These are phyloP conservation scores for Pampus argenteus DNA, from an alignment of 2,797 vertebrate genomes.

Conservation along the genomic window DNA sequence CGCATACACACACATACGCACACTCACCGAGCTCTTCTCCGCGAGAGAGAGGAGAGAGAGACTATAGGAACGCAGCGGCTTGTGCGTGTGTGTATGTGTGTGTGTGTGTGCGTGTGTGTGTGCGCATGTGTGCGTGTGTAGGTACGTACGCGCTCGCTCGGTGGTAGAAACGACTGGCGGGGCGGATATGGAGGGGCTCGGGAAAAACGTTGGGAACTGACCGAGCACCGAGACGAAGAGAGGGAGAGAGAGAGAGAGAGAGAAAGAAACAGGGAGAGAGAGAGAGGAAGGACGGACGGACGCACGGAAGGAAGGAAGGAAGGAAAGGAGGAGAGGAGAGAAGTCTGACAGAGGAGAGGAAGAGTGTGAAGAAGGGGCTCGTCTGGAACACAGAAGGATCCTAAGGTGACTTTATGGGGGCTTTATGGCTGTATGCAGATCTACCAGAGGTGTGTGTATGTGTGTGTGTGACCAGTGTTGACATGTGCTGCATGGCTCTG, in stretches of 20 bases:
- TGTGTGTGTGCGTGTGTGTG: conserved; percentile 49
- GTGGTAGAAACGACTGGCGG: conserved; percentile 80
- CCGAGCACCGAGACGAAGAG: conserved; percentile 76
- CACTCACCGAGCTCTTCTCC: conserved; percentile 59
- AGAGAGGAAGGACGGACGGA: conserved; percentile 50
- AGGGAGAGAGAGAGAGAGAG: conserved; percentile 32
- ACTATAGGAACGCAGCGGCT: conserved; percentile 81
- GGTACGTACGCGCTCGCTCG: conserved; percentile 53
- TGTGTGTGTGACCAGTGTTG: conserved; percentile 60
- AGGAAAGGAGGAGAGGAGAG: conserved; percentile 50
- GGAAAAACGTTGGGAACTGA: conserved; percentile 84
- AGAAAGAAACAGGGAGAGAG: conserved; percentile 52
- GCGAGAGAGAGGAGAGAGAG: conserved; percentile 71
- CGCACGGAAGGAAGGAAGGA: conserved; percentile 46
- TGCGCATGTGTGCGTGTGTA: conserved; percentile 38
- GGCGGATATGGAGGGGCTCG: conserved; percentile 83
- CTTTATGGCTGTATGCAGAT: conserved; percentile 58
- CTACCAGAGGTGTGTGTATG: conserved; percentile 31
- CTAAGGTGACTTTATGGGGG: conserved; percentile 87
- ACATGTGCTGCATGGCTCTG: conserved; percentile 73
- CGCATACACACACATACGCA: conserved; percentile 24
- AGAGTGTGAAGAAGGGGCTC: conserved; percentile 79
- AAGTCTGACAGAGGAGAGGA: conserved; percentile 73
- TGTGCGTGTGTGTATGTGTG: conserved; percentile 60
- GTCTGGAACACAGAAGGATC: conserved; percentile 82